Base-by-base conservation (phyloP, 2,113 vertebrate genomes). In the Gymnocephalus cernua region DNA sequence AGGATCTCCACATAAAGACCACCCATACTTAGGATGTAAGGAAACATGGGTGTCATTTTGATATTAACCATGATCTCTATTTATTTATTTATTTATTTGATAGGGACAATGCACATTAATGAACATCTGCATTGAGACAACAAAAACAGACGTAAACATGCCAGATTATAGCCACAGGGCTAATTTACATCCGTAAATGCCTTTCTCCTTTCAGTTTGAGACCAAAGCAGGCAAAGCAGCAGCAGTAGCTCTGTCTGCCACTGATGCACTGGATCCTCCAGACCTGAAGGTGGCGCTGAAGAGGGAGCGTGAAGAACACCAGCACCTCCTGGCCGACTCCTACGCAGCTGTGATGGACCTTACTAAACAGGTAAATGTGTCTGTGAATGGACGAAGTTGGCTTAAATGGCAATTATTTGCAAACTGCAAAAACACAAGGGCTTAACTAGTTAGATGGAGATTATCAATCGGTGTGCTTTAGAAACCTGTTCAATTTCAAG, bases 271-370 rank as follows among this genome's bases (percentile, higher is more conserved):
- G 6, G 86, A 95, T 0, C 94, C 96, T 64, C 93, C 96, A 0
- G 97, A 99, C 92, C 96, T 98, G 93, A 99, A 99, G 92, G 95
- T 94, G 25, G 95, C 96, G 0, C 91, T 98, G 23, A 98, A 97
- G 92, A 95, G 96, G 82, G 98, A 99, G 84, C 94, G 97, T 0
- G 98, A 98, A 86, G 98, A 99, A 80, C 97, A 99, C 92, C 97
- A 99, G 83, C 98, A 98, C 79, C 96, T 99, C 74, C 95, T 99
- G 71, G 98, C 98, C 0, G 98, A 99, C 86, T 99, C 98, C 19
- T 99, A 99, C 63, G 96, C 97, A 0, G 98, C 98, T 0, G 97
- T 99, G 86, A 99, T 99, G 98, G 98, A 99, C 90, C 95, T 99
- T 61, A 99, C 98, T 0, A 97, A 97, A 89, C 97, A 99, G 94